Evolutionary conservation across 2,113 vertebrate genomes (phyloP).

Genomic region (Silurus asotus): DNA sequence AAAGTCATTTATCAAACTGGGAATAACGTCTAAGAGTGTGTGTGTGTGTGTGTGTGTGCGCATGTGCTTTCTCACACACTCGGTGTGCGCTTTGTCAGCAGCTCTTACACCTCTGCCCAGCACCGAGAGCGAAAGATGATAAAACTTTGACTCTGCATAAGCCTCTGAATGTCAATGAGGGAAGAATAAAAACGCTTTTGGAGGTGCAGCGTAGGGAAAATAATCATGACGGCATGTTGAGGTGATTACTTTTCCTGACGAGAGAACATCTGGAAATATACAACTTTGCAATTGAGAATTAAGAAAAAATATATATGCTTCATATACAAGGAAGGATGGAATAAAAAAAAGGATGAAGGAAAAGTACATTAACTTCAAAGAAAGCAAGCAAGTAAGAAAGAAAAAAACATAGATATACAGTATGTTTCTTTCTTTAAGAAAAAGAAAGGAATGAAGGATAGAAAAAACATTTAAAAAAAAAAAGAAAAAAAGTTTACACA

Average conservation of each 20-base stretch:
- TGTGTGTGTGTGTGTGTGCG: neutral
- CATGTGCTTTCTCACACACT: neutral
- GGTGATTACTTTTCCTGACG: neutral
- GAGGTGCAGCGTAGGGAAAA: neutral
- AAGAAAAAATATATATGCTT: no score
- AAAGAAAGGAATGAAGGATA: no score
- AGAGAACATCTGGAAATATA: neutral
- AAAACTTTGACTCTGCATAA: conserved; percentile 1
- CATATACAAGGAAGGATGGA: no score
- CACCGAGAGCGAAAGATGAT: conserved; percentile 5
- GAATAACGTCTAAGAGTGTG: conserved; percentile 31
- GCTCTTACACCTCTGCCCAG: conserved; percentile 12
- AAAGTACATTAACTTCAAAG: no score
- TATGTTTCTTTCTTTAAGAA: no score
- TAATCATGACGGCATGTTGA: neutral
- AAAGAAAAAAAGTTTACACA: no score
- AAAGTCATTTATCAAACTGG: conserved; percentile 49
- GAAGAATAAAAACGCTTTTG: neutral
- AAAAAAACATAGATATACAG: no score
- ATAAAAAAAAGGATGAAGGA: no score
- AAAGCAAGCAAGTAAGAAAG: no score
- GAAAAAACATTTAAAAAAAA: no score
- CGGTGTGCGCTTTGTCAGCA: conserved; percentile 41
- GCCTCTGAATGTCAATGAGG: neutral
- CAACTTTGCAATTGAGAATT: no score